These are phyloP conservation scores for Malachius bipustulatus DNA, from an alignment of 2,888 invertebrate species.

Conservation along the genomic window DNA sequence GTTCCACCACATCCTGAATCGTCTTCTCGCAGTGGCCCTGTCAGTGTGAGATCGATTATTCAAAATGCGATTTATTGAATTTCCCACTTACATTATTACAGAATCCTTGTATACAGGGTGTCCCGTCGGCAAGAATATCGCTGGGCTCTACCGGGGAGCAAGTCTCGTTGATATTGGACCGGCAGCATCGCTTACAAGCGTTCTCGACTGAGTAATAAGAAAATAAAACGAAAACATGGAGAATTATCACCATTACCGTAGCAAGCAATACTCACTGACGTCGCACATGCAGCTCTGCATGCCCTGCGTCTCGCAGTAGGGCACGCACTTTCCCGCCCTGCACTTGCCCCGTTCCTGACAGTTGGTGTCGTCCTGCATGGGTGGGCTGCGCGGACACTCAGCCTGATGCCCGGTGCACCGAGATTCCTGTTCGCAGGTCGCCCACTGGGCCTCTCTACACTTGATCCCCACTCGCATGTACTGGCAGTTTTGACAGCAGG, in stretches of 20 bases:
- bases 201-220: slow-evolving; percentile 58
- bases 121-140: slow-evolving; percentile 84
- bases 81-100: slow-evolving; percentile 71
- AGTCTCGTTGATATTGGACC: slow-evolving; percentile 81
- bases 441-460: slow-evolving; percentile 82
- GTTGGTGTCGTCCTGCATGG: slow-evolving; percentile 74
- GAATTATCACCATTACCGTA: slow-evolving; percentile 5
- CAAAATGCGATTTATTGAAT: slow-evolving; percentile 5
- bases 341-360: slow-evolving; percentile 90
- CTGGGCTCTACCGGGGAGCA: slow-evolving; percentile 82
- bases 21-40: slow-evolving; percentile 91
- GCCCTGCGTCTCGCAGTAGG: slow-evolving; percentile 89
- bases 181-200: slow-evolving; percentile 89
- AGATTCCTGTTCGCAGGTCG: slow-evolving; percentile 87
- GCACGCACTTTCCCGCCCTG: slow-evolving; percentile 79
- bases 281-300: slow-evolving; percentile 95
- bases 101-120: slow-evolving; percentile 93
- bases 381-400: slow-evolving; percentile 75
- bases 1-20: slow-evolving; percentile 87
- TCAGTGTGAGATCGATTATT: too few species aligned
- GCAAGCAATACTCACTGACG: slow-evolving; percentile 50
- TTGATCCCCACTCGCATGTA: slow-evolving; percentile 72
- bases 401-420: slow-evolving; percentile 72
- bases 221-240: too few species aligned
- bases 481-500: slow-evolving; percentile 86